Conservation (phyloP, 2,888 invertebrate species). For the Vesta saturnalis region DNA sequence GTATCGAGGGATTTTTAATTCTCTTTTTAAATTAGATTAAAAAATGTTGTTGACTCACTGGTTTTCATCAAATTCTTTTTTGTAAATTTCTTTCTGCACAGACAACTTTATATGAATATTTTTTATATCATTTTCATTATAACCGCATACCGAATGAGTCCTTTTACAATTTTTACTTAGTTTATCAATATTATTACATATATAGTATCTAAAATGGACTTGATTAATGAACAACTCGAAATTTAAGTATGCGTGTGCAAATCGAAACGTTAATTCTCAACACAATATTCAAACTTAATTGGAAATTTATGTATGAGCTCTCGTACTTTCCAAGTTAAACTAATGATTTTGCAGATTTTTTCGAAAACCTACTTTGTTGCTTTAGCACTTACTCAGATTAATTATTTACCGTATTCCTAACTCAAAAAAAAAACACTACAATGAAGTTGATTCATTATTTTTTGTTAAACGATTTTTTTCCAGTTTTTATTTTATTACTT, state of each 20-base stretch:
- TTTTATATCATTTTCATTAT: slow-evolving; percentile 26
- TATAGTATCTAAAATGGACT: neutral
- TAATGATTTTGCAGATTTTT: slow-evolving; percentile 7
- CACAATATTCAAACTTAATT: slow-evolving; percentile 4
- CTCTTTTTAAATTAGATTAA: slow-evolving; percentile 31
- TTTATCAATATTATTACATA: slow-evolving; percentile 25
- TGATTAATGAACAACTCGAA: slow-evolving; percentile 25
- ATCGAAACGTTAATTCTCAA: slow-evolving; percentile 11
- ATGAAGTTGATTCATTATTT: neutral
- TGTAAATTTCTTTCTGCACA: slow-evolving; percentile 26
- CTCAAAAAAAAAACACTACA: neutral
- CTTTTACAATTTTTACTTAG: slow-evolving; percentile 17
- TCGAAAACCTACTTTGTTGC: slow-evolving; percentile 5
- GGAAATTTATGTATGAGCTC: slow-evolving; percentile 15
- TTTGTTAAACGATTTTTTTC: too few species aligned
- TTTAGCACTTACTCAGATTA: neutral
- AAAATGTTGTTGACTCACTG: slow-evolving; percentile 26
- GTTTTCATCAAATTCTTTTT: slow-evolving; percentile 25
- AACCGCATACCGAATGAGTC: slow-evolving; percentile 16
- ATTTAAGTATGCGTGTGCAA: slow-evolving; percentile 14
- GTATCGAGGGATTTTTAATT: slow-evolving; percentile 22
- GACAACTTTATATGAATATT: slow-evolving; percentile 23
- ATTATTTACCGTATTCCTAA: neutral
- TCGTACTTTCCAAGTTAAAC: slow-evolving; percentile 6
- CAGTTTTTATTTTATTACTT: too few species aligned